Evolutionary conservation across 2,888 invertebrate species (phyloP).

Genomic region (Schrankia costaestrigalis): DNA sequence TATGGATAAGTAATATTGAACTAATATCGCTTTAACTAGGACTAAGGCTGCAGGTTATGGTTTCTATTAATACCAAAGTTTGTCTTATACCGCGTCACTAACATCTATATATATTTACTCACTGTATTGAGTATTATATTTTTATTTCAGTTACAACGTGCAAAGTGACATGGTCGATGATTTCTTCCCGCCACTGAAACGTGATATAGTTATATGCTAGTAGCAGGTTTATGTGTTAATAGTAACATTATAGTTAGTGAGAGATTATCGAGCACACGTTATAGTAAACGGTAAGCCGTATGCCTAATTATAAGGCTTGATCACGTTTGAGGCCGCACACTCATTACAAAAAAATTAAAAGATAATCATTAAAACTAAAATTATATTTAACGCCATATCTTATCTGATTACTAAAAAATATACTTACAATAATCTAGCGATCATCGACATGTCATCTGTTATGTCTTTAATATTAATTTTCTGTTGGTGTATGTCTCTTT

Average conservation of each 20-base stretch:
- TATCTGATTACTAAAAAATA: conserved; percentile 29
- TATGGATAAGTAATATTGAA: too few relatives aligned
- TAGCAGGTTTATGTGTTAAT: conserved; percentile 45
- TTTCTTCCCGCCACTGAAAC: conserved; percentile 86
- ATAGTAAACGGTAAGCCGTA: conserved; percentile 69
- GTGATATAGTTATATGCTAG: conserved; percentile 67
- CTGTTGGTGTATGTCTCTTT: conserved; percentile 30
- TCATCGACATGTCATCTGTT: conserved; percentile 70
- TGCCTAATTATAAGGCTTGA: conserved; percentile 68
- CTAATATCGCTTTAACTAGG: too few relatives aligned
- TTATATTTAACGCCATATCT: conserved; percentile 35
- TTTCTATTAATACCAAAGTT: conserved; percentile 18
- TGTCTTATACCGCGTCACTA: conserved; percentile 40
- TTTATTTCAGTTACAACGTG: conserved; percentile 94
- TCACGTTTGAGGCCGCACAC: conserved; percentile 42
- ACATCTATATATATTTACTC: conserved; percentile 38
- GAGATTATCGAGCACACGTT: conserved; percentile 41
- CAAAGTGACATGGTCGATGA: conserved; percentile 96
- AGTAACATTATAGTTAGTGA: conserved; percentile 37
- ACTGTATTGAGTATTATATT: conserved; percentile 59
- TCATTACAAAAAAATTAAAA: conserved; percentile 37
- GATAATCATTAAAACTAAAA: conserved; percentile 39
- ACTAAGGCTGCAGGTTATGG: too few relatives aligned
- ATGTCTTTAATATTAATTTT: conserved; percentile 30
- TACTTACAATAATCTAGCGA: conserved; percentile 43